These are phyloP conservation scores for Bhutanitis thaidina DNA, from an alignment of 2,888 invertebrate species.

Conservation along the genomic window DNA sequence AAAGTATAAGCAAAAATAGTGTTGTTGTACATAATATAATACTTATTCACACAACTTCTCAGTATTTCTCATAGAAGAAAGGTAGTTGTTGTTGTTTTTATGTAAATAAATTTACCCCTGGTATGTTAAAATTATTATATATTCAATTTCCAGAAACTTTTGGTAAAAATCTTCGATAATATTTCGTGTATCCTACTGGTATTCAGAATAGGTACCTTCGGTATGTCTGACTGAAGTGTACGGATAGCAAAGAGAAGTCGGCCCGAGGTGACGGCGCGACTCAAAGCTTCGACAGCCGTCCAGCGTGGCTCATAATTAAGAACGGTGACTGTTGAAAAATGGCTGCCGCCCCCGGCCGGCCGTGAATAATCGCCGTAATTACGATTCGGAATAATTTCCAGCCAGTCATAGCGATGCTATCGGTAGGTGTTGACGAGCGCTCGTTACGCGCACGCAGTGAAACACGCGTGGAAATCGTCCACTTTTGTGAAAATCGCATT, in stretches of 20 bases:
- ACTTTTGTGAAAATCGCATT: conserved; percentile 58
- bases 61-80: no score
- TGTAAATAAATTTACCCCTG: no score
- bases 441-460: conserved; percentile 71
- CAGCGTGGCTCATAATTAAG: conserved; percentile 78
- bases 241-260: conserved; percentile 55
- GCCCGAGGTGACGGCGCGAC: conserved; percentile 75
- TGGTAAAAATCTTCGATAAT: not conserved
- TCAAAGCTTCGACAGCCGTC: conserved; percentile 80
- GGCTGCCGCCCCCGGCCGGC: conserved; percentile 79
- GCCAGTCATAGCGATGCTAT: conserved; percentile 80
- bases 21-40: no score
- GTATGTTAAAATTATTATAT: no score
- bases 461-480: conserved; percentile 34
- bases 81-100: no score
- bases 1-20: no score
- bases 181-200: not conserved
- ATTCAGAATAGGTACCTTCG: conserved; percentile 25
- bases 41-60: no score
- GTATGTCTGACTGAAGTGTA: conserved; percentile 37
- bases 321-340: conserved; percentile 81
- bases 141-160: no score
- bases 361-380: conserved; percentile 80
- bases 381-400: conserved; percentile 80
- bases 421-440: conserved; percentile 77